Conservation (phyloP, 2,888 invertebrate genomes). For the Lepidocyrtinus sp. region DNA sequence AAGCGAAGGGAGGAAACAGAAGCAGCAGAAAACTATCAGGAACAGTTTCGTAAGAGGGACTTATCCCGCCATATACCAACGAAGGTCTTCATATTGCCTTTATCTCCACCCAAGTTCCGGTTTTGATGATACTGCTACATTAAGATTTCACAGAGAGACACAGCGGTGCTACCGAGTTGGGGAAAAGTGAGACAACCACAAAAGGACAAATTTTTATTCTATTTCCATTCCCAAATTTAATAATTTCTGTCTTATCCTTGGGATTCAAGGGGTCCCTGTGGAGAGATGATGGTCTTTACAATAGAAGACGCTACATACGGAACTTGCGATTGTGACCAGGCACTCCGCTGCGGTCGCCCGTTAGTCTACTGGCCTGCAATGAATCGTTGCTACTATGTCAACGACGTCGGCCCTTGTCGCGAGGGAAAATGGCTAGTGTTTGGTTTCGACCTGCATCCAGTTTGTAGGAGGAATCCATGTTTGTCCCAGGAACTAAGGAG, state of each 20-base stretch:
- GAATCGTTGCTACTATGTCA: slow-evolving; percentile 52
- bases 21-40: too few relatives aligned
- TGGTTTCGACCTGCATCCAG: slow-evolving; percentile 60
- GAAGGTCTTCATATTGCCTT: slow-evolving; percentile 38
- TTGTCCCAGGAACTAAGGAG: slow-evolving; percentile 14
- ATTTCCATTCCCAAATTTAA: not conserved
- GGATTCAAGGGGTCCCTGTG: slow-evolving; percentile 54
- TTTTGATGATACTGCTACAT: slow-evolving; percentile 20
- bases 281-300: slow-evolving; percentile 59
- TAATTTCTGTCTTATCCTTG: not conserved
- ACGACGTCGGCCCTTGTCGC: slow-evolving; percentile 60
- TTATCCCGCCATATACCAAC: slow-evolving; percentile 24
- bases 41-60: too few relatives aligned
- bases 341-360: slow-evolving; percentile 54
- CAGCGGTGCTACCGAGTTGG: slow-evolving; percentile 55
- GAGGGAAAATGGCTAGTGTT: slow-evolving; percentile 62
- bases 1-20: too few relatives aligned
- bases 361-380: slow-evolving; percentile 55
- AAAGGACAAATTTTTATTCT: not conserved
- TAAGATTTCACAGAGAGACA: slow-evolving; percentile 55
- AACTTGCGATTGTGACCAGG: slow-evolving; percentile 58
- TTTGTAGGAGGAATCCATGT: slow-evolving; percentile 54
- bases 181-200: slow-evolving; percentile 31
- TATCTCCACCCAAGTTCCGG: slow-evolving; percentile 2
- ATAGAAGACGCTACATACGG: slow-evolving; percentile 55